Evolutionary conservation across 1,140 invertebrate species (phyloP).

Genomic region (Ooceraea biroi): DNA sequence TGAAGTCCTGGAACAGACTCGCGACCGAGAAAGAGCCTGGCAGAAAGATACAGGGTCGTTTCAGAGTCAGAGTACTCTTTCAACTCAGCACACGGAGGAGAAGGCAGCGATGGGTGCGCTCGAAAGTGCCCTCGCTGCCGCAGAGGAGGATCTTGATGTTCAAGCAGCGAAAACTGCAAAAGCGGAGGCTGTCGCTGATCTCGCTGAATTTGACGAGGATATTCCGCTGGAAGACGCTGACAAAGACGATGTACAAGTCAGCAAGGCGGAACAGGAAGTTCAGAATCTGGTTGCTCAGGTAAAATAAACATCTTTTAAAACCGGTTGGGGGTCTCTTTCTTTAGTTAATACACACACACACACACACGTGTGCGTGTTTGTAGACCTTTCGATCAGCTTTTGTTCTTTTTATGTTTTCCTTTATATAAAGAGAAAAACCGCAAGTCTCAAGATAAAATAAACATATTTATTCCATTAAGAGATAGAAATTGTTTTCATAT

Average conservation of each 20-base stretch:
- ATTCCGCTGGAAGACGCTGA: slow-evolving; percentile 94
- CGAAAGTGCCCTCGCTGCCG: slow-evolving; percentile 94
- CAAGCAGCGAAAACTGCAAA: slow-evolving; percentile 95
- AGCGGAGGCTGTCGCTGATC: slow-evolving; percentile 96
- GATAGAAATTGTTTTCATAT: too few relatives aligned
- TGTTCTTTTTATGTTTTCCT: too few relatives aligned
- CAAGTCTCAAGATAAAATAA: too few relatives aligned
- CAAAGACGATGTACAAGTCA: slow-evolving; percentile 88
- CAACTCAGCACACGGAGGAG: slow-evolving; percentile 84
- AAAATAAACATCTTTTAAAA: slow-evolving; percentile 61
- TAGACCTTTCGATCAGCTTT: too few relatives aligned
- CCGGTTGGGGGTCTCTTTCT: neutral
- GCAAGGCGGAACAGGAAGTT: slow-evolving; percentile 94
- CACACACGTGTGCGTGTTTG: too few relatives aligned
- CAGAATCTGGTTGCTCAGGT: slow-evolving; percentile 94
- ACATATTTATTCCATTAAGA: too few relatives aligned
- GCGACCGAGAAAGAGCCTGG: slow-evolving; percentile 81
- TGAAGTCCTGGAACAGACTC: slow-evolving; percentile 87
- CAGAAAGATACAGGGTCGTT: slow-evolving; percentile 73
- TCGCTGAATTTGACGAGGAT: slow-evolving; percentile 98
- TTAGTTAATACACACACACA: neutral
- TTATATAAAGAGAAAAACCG: too few relatives aligned
- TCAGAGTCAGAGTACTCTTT: slow-evolving; percentile 61
- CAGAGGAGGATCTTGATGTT: slow-evolving; percentile 98
- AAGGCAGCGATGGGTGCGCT: slow-evolving; percentile 90